phyloP scores from a whole-genome alignment of 2,113 vertebrate genomes.

The Astur gentilis region DNA sequence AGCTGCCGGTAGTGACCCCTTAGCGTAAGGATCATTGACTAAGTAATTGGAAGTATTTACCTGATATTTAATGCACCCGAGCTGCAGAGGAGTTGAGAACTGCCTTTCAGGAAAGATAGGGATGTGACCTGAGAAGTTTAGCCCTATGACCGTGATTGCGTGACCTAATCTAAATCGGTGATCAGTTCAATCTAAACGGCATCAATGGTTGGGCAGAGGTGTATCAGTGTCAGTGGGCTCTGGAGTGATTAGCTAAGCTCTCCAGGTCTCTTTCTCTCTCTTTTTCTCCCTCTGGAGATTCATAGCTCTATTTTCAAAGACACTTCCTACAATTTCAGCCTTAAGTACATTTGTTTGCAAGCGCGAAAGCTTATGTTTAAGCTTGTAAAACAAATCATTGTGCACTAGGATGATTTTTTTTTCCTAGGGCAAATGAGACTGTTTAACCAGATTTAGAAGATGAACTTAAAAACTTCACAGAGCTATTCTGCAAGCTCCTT shows the following conservation, averaged over 20 bases:
- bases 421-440: background rate
- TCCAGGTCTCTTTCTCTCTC: constrained; percentile 30
- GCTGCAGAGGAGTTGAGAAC: background rate
- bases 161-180: background rate
- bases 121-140: background rate
- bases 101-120: background rate
- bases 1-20: background rate
- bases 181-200: fast-evolving
- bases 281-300: constrained; percentile 29
- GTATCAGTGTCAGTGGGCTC: background rate
- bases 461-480: background rate
- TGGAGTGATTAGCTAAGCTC: background rate
- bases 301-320: background rate
- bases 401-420: background rate
- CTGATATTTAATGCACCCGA: background rate
- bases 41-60: background rate
- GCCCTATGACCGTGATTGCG: fast-evolving
- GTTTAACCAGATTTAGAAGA: constrained; percentile 14
- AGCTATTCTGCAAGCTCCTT: background rate
- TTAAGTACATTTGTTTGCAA: background rate
- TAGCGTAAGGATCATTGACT: background rate
- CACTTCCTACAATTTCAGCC: background rate
- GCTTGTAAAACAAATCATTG: background rate
- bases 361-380: background rate
- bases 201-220: background rate